Evolutionary conservation across 2,113 vertebrate species (phyloP).

Genomic region (Osmerus eperlanus): DNA sequence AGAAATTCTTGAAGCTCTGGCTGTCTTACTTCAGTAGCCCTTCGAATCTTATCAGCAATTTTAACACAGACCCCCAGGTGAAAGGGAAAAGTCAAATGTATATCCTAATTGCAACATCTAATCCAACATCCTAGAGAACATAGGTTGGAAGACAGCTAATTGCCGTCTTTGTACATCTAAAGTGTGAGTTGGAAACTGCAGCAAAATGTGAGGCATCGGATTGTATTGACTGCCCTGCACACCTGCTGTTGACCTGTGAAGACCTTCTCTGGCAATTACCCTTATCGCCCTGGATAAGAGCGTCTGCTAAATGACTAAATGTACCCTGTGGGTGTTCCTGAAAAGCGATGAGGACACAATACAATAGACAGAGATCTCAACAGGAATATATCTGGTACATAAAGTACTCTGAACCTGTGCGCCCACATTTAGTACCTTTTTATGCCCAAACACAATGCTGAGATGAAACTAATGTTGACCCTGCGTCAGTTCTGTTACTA

Average conservation of each 20-base stretch:
- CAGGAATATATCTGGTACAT: neutral
- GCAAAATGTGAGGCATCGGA: slow-evolving; percentile 43
- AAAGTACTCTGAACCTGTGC: too few relatives aligned
- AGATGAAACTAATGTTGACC: too few relatives aligned
- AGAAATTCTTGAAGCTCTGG: slow-evolving; percentile 70
- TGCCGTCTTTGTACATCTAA: slow-evolving; percentile 35
- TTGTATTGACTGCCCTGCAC: slow-evolving; percentile 47
- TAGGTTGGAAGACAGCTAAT: slow-evolving; percentile 40
- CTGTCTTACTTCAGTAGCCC: slow-evolving; percentile 68
- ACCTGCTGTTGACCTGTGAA: slow-evolving; percentile 46
- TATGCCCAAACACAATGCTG: too few relatives aligned
- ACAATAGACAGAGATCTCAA: slow-evolving; percentile 22
- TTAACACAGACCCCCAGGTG: slow-evolving; percentile 71
- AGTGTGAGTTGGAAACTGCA: slow-evolving; percentile 32
- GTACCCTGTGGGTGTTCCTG: slow-evolving; percentile 42
- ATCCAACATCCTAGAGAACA: slow-evolving; percentile 38
- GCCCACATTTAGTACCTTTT: too few relatives aligned
- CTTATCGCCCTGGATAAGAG: too few relatives aligned
- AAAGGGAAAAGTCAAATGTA: slow-evolving; percentile 67
- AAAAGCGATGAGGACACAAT: slow-evolving; percentile 29
- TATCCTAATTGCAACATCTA: slow-evolving; percentile 54
- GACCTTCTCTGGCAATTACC: slow-evolving; percentile 34
- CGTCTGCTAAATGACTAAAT: too few relatives aligned
- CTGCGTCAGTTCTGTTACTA: too few relatives aligned
- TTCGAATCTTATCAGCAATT: slow-evolving; percentile 70